Evolutionary conservation across 2,888 invertebrate species (phyloP), one percentile per base, ranked within the genome.

Genomic region (Caenorhabditis wallacei): DNA sequence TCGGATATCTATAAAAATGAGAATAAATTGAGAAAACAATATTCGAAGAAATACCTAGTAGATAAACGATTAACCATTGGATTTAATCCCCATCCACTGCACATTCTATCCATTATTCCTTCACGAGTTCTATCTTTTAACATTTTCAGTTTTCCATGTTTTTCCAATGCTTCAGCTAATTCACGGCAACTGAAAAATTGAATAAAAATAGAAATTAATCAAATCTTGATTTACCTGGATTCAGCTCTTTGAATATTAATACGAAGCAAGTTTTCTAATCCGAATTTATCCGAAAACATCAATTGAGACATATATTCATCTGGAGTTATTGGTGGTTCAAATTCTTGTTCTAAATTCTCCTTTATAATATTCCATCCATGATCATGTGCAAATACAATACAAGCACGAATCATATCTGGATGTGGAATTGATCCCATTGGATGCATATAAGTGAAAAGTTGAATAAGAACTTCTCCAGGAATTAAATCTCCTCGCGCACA

Each of bases 311-410:
- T 80, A 46, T 84, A 82, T 22, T 82, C 76, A 51, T 80, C 74
- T 30, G 74, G 56, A 22, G 84, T 84, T 11, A 56, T 75, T 16
- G 87, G 87, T 22, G 86, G 85, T 63, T 87, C 84, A n/a, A 83
- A 75, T 48, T 80, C 80, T 37, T 79, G 83, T 40, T 87, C 87
- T 54, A 88, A 40, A 18, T 82, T 82, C 61, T 85, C 85, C 61
- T 84, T 84, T 26, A 87, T 56, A 10, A 75, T 35, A 11, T 76
- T 57, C 89, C 89, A 89, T 69, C 80, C 81, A 35, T 88, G 87
- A 26, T 88, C 85, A 51, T 80, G 70, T 51, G 85, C 85, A 63
- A 89, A 84, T 20, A 88, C 81, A 61, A 89, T 71, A 53, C 87
- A 79, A 8, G 89, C 84, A 35, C 88, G 85, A 76, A 89, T 84